phyloP scores from a whole-genome alignment of 37 sponge, comb jelly and placozoan genomes.

The Aplysina aerophoba region DNA sequence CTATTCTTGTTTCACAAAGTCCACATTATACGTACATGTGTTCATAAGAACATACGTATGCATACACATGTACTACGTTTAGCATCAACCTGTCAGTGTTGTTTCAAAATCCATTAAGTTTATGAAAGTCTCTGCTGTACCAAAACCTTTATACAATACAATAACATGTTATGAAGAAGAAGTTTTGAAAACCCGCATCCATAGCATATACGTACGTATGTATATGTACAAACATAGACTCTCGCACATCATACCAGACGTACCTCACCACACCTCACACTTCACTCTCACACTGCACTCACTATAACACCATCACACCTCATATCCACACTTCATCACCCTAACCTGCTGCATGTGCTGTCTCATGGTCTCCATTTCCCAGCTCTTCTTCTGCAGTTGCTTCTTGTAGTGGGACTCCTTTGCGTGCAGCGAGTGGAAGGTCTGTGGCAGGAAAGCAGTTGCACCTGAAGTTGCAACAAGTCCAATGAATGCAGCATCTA shows the following conservation, averaged over 20 bases:
- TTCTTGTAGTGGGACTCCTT: slow-evolving; percentile 14
- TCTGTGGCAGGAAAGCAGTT: not conserved
- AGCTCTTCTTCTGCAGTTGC: not conserved
- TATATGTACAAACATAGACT: not conserved
- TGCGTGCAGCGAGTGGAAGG: slow-evolving; percentile 7
- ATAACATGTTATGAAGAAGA: no score
- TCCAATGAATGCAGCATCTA: no score
- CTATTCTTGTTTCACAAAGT: no score
- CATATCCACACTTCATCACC: not conserved
- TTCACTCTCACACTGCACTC: not conserved
- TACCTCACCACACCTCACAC: not conserved
- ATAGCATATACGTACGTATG: not conserved
- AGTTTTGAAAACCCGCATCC: no score
- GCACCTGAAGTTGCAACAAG: no score
- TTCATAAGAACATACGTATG: no score
- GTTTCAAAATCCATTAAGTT: no score
- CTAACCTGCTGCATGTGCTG: not conserved
- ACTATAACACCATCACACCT: not conserved
- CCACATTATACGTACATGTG: no score
- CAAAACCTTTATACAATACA: no score
- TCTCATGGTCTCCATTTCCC: slow-evolving; percentile 30
- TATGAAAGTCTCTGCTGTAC: no score
- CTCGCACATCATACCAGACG: not conserved
- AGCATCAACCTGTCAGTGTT: no score
- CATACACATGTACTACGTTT: no score